A percentile compares a stretch with the other conserved stretches of the same genome.
These are phyloP conservation scores for Polydrusus tereticollis DNA, from an alignment of 2,888 invertebrate genomes.

Conservation along the genomic window DNA sequence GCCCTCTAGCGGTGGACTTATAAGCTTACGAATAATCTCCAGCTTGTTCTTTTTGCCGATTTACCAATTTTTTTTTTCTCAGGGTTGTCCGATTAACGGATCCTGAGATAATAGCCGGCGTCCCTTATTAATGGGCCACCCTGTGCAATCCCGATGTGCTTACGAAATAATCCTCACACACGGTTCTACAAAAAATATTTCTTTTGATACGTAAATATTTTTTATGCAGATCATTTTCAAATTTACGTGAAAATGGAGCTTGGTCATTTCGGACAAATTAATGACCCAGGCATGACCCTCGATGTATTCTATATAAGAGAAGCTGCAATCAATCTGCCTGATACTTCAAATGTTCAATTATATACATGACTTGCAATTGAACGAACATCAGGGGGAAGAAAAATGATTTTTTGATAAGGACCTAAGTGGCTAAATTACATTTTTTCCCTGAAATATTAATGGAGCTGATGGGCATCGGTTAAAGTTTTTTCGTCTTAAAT, in stretches of 20 bases:
- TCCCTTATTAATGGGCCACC: no score
- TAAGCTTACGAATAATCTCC: no score
- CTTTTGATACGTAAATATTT: background rate
- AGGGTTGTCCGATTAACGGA: no score
- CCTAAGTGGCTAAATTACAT: background rate
- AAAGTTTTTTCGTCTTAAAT: no score
- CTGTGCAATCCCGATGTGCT: no score
- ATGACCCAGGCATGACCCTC: conserved; percentile 4
- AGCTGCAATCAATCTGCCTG: background rate
- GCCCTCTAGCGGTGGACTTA: no score
- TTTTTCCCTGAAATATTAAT: background rate
- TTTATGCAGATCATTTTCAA: background rate
- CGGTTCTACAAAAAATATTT: background rate
- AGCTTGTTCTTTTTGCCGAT: no score
- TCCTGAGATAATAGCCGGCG: no score
- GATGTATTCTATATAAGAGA: background rate
- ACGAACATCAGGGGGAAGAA: background rate
- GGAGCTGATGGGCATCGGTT: no score
- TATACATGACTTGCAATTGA: conserved; percentile 6
- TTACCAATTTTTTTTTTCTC: no score
- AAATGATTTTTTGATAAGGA: conserved; percentile 1
- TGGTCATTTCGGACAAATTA: background rate
- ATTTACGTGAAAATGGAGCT: background rate
- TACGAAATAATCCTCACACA: no score
- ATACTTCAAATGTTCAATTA: background rate